These are phyloP conservation scores for Gymnocheta viridis DNA, from an alignment of 2,888 invertebrate genomes.

Conservation along the genomic window DNA sequence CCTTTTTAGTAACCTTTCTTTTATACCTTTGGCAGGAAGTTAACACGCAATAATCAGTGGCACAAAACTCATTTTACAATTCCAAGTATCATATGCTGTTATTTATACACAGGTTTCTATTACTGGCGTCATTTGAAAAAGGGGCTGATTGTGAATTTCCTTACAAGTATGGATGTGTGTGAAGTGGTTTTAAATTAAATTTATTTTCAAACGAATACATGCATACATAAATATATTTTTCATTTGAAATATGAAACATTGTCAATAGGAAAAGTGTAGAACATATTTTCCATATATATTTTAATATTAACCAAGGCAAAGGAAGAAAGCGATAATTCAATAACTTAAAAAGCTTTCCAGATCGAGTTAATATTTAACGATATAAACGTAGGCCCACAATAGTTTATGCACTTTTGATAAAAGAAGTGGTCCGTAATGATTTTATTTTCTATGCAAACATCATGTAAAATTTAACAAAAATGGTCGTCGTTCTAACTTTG, in stretches of 20 bases:
- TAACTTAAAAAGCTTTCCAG: too few relatives aligned
- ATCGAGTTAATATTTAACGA: too few relatives aligned
- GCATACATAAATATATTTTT: too few relatives aligned
- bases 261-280: background rate
- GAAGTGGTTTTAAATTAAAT: conserved; percentile 2
- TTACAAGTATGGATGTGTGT: background rate
- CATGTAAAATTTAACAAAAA: too few relatives aligned
- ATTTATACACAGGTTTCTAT: conserved; percentile 35
- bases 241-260: background rate
- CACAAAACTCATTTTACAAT: conserved; percentile 48
- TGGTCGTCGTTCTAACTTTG: too few relatives aligned
- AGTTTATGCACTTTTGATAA: too few relatives aligned
- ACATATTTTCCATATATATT: too few relatives aligned
- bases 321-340: too few relatives aligned
- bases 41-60: conserved; percentile 68
- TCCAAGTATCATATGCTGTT: conserved; percentile 44
- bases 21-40: conserved; percentile 61
- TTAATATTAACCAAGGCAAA: too few relatives aligned
- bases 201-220: conserved; percentile 4
- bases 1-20: conserved; percentile 22
- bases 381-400: too few relatives aligned
- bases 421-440: too few relatives aligned
- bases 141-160: background rate
- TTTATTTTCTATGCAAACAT: too few relatives aligned
- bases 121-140: background rate